These are phyloP conservation scores for Leptobrachium ailaonicum DNA, from an alignment of 2,113 vertebrate genomes.

Conservation along the genomic window DNA sequence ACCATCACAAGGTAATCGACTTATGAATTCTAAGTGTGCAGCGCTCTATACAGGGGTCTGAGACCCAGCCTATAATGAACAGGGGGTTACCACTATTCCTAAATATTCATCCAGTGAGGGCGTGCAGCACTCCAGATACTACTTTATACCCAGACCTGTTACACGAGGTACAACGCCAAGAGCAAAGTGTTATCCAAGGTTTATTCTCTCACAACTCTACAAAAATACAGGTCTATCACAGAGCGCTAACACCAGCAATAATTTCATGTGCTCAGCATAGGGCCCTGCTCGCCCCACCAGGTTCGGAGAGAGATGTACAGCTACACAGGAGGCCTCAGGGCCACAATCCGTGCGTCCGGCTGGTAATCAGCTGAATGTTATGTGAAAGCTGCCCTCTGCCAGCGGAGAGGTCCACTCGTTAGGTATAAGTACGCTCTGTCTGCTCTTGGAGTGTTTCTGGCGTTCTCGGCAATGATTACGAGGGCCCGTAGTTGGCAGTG, in stretches of 20 bases:
- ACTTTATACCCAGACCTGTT: no score
- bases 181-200: constrained; percentile 12
- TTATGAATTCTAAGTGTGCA: no score
- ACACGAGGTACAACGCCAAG: no score
- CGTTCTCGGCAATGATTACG: not conserved
- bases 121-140: no score
- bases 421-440: not conserved
- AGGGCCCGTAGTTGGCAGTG: no score
- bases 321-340: not conserved
- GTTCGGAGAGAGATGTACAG: not conserved
- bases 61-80: no score
- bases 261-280: not conserved
- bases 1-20: no score
- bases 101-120: no score
- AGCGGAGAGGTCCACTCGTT: not conserved
- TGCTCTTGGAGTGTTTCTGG: not conserved
- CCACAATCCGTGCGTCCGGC: not conserved
- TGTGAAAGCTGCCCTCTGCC: not conserved
- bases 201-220: constrained; percentile 49
- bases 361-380: not conserved
- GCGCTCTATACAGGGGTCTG: no score
- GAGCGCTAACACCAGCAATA: constrained; percentile 19
- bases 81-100: no score
- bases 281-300: not conserved
- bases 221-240: constrained; percentile 45